Base-by-base conservation (phyloP, 2,113 vertebrate species). In the Engystomops pustulosus region DNA sequence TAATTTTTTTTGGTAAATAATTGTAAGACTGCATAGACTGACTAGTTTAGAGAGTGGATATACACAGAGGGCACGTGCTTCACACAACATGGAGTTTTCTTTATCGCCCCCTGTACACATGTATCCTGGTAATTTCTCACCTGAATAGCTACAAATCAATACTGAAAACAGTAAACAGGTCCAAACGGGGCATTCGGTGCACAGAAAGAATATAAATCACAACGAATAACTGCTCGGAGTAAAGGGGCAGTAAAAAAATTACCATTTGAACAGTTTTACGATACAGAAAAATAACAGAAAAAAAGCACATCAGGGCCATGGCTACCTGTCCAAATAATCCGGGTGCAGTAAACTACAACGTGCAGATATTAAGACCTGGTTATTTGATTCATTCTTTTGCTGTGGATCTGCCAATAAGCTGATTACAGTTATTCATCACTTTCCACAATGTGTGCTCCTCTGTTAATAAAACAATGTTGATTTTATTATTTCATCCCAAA, bases 381-480 rank as follows among this genome's bases (percentile, higher is more conserved):
- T 20, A 62, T 79, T 60, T 79, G 76, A 79, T 41, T 79, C 25
- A 80, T 80, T 67, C 41, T 32, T 49, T 45, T 67, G 41, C 36
- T 11, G n/a, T 20, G 53, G 15, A 49, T 17, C 41, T 80, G 78
- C 58, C 78, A 80, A 80, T 80, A 80, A 30, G 41, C 58, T 68
- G 60, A 80, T 80, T 68, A 68, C 17, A 34, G 78, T 80, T 68
- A 80, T 80, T 47, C 44, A 68, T 80, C 78, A 80, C 27, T 49
- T 67, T 49, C 12, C 17, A 45, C 41, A 80, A 44, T 12, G 65
- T 15, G 10, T 32, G 14, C 30, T 55, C 30, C 36, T 17, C 27
- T 14, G 34, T 78, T 79, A 44, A 36, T 67, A 67, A 34, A 67
- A 51, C 38, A 58, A 14, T 36, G 17, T 44, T 10, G 11, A 60